phyloP scores from a whole-genome alignment of 2,888 invertebrate genomes.

The Neria commutata region DNA sequence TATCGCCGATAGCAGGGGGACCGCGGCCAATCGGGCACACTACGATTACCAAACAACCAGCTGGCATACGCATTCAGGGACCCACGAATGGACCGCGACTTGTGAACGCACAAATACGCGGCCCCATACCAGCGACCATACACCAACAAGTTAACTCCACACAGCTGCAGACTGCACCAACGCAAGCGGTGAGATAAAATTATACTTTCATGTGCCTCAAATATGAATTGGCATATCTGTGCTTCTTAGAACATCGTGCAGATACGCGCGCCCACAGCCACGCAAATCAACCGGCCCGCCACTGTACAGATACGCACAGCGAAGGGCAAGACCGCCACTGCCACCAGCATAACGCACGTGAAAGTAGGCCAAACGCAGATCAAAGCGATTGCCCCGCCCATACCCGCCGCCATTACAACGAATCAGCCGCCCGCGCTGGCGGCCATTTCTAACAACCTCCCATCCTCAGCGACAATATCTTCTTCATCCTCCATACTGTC shows the following conservation, averaged over 20 bases:
- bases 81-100: conserved; percentile 54
- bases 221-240: conserved; percentile 37
- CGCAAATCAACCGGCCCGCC: conserved; percentile 52
- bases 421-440: conserved; percentile 54
- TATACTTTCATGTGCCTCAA: background rate
- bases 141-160: conserved; percentile 44
- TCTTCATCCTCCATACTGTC: conserved; percentile 43
- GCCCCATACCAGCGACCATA: conserved; percentile 40
- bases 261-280: conserved; percentile 55
- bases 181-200: conserved; percentile 52
- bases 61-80: conserved; percentile 57
- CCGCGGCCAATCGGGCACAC: conserved; percentile 61
- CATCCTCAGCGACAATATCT: conserved; percentile 45
- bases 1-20: conserved; percentile 60
- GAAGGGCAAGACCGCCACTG: conserved; percentile 41
- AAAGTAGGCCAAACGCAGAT: conserved; percentile 62
- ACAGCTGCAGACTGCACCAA: conserved; percentile 52
- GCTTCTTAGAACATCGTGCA: conserved; percentile 57
- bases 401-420: conserved; percentile 41
- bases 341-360: conserved; percentile 52
- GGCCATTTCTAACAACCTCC: conserved; percentile 53
- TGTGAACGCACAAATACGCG: conserved; percentile 54
- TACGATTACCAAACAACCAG: conserved; percentile 61
- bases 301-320: conserved; percentile 60
- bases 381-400: conserved; percentile 51